Evolutionary conservation across 92 coral and sea anemone genomes (phyloP), one percentile per base, ranked within the genome.

Genomic region (Phymanthus crucifer): DNA sequence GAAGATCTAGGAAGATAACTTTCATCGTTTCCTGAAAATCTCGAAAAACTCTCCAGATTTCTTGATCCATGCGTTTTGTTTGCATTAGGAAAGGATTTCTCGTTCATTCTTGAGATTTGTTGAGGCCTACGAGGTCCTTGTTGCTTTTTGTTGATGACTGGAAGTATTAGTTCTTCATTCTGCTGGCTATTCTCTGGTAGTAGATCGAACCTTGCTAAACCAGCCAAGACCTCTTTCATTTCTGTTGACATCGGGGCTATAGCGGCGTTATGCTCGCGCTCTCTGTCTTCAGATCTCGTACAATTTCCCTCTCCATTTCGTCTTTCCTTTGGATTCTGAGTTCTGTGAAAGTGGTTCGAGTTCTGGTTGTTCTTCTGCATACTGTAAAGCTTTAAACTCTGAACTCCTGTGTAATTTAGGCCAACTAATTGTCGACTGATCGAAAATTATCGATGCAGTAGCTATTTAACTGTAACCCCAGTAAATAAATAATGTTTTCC

Each of bases 201-300:
- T 17, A 88, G 77, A 80, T 88, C 89, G 50, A 84, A 23, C 50
- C 78, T 79, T 21, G 85, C 92, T 10, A 88, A 74, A 0, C 88
- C 83, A 43, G 79, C 66, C 8, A 88, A 61, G 9, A 86, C 86
- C 52, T 88, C 83, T 72, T 48, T 80, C 92, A 88, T 88, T 81
- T 88, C 92, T 2, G 79, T 68, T 10, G 92, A 88, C 92, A 88
- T 88, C 18, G 92, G 92, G 21, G 84, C 85, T 29, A 88, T 24
- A 6, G 24, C 27, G 40, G 24, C 27, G 40, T n/a, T 21, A 1
- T 43, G 8, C 13, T 19, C 27, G 6, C 31, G 61, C 31, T 21
- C 4, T 43, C 37, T 29, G 10, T 46, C 71, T 54, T 75, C 70
- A 3, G 70, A n/a, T 48, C 19, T 52, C 29, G 2, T 13, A 5